phyloP scores from a whole-genome alignment of 1,140 invertebrate genomes.

The Temnothorax curvispinosus region DNA sequence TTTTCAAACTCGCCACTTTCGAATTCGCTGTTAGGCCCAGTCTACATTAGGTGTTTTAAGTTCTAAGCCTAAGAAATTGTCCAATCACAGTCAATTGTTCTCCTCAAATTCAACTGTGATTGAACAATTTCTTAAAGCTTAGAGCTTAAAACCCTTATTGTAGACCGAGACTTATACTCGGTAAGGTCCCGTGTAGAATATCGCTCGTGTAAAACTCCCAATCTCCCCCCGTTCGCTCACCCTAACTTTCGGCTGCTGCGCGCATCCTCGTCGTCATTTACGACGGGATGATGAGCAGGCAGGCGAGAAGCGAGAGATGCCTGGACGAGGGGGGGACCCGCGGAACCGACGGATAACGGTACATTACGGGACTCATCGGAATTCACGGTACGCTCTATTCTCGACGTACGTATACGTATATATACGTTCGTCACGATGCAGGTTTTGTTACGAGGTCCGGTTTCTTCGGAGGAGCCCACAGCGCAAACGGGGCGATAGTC shows the following conservation, averaged over 20 bases:
- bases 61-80: too few relatives aligned
- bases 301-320: constrained; percentile 64
- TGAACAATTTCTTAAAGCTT: too few relatives aligned
- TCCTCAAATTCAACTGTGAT: too few relatives aligned
- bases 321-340: constrained; percentile 78
- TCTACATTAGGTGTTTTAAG: too few relatives aligned
- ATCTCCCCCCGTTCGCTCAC: background rate
- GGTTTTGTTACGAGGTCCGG: constrained; percentile 67
- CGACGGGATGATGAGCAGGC: constrained; percentile 42
- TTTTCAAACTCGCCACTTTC: background rate
- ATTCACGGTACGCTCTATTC: constrained; percentile 82
- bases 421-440: constrained; percentile 69
- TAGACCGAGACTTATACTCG: background rate
- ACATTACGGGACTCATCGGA: constrained; percentile 80
- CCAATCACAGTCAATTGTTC: too few relatives aligned
- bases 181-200: background rate
- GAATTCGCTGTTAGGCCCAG: background rate
- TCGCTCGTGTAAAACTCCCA: constrained; percentile 18
- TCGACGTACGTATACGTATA: constrained; percentile 59
- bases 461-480: constrained; percentile 58
- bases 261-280: constrained; percentile 54
- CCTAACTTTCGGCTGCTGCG: constrained; percentile 53
- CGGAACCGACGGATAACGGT: constrained; percentile 82
- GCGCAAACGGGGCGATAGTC: constrained; percentile 38
- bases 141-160: too few relatives aligned